Evolutionary conservation across 2,888 invertebrate genomes (phyloP).

Genomic region (Eudasyphora cyanicolor): DNA sequence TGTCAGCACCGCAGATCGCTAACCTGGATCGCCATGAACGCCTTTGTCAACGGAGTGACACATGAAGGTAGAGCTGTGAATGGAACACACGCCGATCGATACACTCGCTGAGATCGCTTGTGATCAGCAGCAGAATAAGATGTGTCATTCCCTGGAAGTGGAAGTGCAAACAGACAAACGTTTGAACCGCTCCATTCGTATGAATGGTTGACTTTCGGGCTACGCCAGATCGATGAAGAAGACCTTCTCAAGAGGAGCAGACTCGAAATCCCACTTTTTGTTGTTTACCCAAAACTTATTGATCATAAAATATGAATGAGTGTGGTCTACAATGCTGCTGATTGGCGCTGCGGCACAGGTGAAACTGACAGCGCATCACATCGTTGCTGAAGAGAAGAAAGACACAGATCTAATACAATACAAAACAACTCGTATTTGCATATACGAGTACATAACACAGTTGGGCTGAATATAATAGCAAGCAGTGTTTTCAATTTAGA

Average conservation of each 20-base stretch:
- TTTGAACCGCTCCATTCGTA: not conserved
- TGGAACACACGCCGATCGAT: slow-evolving; percentile 21
- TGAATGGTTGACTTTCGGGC: not conserved
- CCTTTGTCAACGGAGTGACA: slow-evolving; percentile 39
- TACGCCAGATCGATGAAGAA: slow-evolving; percentile 1
- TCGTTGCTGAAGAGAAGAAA: not conserved
- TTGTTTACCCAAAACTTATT: slow-evolving; percentile 57
- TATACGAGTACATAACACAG: no score
- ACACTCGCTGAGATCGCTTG: not conserved
- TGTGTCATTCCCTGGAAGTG: slow-evolving; percentile 51
- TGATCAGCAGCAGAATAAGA: not conserved
- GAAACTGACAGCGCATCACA: slow-evolving; percentile 36
- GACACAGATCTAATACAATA: not conserved
- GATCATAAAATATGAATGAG: slow-evolving; percentile 32
- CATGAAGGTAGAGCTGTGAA: slow-evolving; percentile 26
- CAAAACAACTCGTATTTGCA: not conserved
- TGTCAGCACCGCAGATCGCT: slow-evolving; percentile 51
- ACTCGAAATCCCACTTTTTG: slow-evolving; percentile 29
- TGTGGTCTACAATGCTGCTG: not conserved
- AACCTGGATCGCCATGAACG: slow-evolving; percentile 9
- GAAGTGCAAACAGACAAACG: slow-evolving; percentile 42
- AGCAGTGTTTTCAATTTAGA: not conserved
- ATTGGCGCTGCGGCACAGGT: not conserved
- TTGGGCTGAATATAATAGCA: slow-evolving; percentile 18
- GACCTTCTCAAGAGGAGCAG: slow-evolving; percentile 23